Evolutionary conservation across 1,140 invertebrate genomes (phyloP).

Genomic region (Oreohelix idahoensis): DNA sequence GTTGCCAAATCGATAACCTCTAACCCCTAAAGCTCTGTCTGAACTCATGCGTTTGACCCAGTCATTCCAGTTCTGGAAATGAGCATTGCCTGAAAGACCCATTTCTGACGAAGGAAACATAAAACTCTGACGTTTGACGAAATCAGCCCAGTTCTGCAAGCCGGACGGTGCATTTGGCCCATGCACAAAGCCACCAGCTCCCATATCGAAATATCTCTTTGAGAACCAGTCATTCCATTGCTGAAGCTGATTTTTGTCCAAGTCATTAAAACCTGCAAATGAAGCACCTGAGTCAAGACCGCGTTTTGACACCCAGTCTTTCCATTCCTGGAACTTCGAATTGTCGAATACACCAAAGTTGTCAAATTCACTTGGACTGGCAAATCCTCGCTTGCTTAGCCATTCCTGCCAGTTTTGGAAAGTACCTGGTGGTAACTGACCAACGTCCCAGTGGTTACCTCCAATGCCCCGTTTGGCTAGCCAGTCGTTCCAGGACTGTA

Average conservation of each 20-base stretch:
- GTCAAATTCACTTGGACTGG: background rate
- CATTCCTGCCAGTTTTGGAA: conserved; percentile 33
- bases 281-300: background rate
- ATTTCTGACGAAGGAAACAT: background rate
- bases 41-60: background rate
- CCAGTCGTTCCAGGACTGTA: conserved; percentile 10
- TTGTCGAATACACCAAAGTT: background rate
- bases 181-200: conserved; percentile 27
- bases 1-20: conserved; percentile 11
- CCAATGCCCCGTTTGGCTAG: background rate
- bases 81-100: background rate
- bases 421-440: background rate
- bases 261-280: background rate
- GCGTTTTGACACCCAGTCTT: conserved; percentile 37
- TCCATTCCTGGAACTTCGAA: conserved; percentile 29
- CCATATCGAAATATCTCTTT: conserved; percentile 20
- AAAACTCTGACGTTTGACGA: background rate
- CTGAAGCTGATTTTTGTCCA: background rate
- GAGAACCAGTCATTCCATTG: conserved; percentile 35
- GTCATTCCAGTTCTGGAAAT: conserved; percentile 7
- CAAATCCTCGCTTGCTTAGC: conserved; percentile 40
- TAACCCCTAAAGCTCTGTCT: background rate
- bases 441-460: background rate
- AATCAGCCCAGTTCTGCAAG: conserved; percentile 19
- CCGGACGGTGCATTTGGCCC: background rate